Conservation (phyloP, 2,113 vertebrate species). For the Tachysurus fulvidraco region DNA sequence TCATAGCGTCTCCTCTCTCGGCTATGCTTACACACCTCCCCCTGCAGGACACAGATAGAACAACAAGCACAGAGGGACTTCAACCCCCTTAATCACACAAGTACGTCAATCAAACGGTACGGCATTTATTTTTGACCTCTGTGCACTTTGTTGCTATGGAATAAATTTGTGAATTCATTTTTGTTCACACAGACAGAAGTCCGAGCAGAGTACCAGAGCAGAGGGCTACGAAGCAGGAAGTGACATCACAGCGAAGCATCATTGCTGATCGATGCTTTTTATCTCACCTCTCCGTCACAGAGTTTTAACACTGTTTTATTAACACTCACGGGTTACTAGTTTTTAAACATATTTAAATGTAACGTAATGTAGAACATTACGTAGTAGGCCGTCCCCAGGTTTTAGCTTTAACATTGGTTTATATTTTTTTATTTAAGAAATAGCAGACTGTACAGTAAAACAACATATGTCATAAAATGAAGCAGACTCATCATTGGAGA, state of each 20-base stretch:
- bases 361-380: neutral
- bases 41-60: slow-evolving; percentile 25
- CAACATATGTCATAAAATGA: neutral
- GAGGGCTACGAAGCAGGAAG: slow-evolving; percentile 27
- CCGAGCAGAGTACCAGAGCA: neutral
- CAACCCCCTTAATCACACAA: neutral
- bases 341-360: slow-evolving; percentile 1
- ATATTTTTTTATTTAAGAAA: neutral
- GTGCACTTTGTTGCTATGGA: neutral
- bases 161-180: neutral
- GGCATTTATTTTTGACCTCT: neutral
- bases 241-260: slow-evolving; percentile 31
- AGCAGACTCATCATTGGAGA: neutral
- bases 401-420: neutral
- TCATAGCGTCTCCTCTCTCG: neutral
- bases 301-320: neutral
- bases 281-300: neutral
- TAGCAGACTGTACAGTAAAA: neutral
- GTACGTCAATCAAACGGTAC: neutral
- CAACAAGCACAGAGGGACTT: neutral
- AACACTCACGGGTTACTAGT: neutral
- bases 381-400: neutral
- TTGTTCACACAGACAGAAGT: neutral
- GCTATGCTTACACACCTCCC: neutral
- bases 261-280: neutral